Evolutionary conservation across 2,113 vertebrate species (phyloP).

Genomic region (Fregata magnificens): DNA sequence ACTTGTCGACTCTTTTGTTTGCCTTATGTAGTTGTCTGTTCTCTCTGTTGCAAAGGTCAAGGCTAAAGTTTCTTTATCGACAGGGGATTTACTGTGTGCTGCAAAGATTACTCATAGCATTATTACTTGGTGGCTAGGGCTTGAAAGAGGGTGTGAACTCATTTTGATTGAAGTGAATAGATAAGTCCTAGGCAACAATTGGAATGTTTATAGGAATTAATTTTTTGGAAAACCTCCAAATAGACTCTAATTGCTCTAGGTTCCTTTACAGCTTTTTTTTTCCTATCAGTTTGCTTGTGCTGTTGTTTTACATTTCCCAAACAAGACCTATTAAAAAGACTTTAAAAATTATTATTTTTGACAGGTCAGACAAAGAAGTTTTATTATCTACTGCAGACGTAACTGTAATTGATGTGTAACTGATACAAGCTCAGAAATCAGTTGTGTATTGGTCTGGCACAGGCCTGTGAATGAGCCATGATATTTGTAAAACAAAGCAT

Average conservation of each 20-base stretch:
- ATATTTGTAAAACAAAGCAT: neutral
- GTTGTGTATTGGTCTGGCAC: neutral
- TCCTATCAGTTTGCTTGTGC: neutral
- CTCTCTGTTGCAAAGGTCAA: slow-evolving; percentile 20
- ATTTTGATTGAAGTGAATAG: neutral
- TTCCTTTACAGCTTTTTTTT: neutral
- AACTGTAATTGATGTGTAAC: neutral
- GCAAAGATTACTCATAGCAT: neutral
- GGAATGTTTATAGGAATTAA: slow-evolving; percentile 11
- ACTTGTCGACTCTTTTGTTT: neutral
- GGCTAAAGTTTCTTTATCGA: neutral
- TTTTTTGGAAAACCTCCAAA: neutral
- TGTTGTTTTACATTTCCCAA: neutral
- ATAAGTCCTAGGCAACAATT: neutral
- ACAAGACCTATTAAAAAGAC: neutral
- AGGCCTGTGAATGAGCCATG: neutral
- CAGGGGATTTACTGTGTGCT: neutral
- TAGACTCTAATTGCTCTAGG: neutral
- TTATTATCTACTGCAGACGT: neutral
- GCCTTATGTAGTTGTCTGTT: neutral
- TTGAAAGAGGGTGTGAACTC: slow-evolving; percentile 18
- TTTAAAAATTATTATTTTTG: neutral
- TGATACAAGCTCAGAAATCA: neutral
- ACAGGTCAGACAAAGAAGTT: neutral
- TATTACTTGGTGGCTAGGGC: neutral